Evolutionary conservation across 2,113 vertebrate species (phyloP).

Genomic region (Engystomops pustulosus): DNA sequence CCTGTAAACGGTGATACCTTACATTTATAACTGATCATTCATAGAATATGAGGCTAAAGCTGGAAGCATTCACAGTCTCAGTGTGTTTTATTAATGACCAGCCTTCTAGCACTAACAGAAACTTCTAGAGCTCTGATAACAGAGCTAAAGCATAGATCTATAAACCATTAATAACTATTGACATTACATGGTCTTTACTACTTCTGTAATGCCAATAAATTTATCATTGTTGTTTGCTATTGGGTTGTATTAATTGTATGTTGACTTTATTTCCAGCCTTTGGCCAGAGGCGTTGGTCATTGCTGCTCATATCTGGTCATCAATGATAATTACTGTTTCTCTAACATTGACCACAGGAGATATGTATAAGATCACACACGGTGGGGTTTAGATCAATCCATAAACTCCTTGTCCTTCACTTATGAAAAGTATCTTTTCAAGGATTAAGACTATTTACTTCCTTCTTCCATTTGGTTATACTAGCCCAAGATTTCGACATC

Average conservation of each 20-base stretch:
- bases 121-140: neutral
- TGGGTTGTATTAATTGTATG: neutral
- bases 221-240: neutral
- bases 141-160: neutral
- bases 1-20: neutral
- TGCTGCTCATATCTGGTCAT: neutral
- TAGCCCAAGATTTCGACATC: no score
- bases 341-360: conserved; percentile 10
- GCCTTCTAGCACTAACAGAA: conserved; percentile 12
- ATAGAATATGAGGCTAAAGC: neutral
- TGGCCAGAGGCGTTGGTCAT: neutral
- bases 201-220: neutral
- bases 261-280: conserved; percentile 1
- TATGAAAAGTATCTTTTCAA: no score
- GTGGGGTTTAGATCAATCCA: no score
- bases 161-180: conserved; percentile 20
- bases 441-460: no score
- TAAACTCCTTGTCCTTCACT: no score
- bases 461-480: no score
- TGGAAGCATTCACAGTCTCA: neutral
- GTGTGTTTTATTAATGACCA: neutral
- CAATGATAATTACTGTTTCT: neutral
- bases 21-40: neutral
- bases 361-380: neutral
- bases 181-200: neutral